Percentiles rank a stretch among this genome's conserved stretches.
phyloP scores from a whole-genome alignment of 2,113 vertebrate genomes.

The Accipiter cooperii region DNA sequence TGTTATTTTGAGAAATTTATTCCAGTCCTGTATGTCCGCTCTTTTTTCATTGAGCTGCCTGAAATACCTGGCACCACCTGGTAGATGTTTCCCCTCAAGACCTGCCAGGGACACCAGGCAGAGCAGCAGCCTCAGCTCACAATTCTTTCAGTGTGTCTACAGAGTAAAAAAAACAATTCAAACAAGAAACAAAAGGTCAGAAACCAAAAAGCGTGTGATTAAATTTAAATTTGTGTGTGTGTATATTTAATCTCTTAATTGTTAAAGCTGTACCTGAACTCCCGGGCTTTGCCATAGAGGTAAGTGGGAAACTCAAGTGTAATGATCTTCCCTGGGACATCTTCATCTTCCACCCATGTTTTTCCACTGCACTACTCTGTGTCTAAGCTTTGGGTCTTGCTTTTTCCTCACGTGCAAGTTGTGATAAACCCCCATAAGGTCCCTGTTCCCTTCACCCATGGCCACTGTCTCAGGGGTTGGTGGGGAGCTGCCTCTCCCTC shows the following conservation, averaged over 20 bases:
- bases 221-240: no score
- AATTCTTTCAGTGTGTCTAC: not conserved
- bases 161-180: not conserved
- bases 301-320: not conserved
- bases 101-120: not conserved
- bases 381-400: not conserved
- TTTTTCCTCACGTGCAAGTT: fast-evolving
- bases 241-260: not conserved
- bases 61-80: not conserved
- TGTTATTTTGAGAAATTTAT: not conserved
- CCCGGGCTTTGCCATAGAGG: not conserved
- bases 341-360: not conserved
- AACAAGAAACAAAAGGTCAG: not conserved
- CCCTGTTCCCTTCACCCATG: not conserved
- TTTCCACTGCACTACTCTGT: not conserved
- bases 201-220: not conserved
- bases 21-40: not conserved
- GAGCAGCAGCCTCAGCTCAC: not conserved
- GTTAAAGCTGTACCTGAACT: not conserved
- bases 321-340: not conserved
- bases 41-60: not conserved
- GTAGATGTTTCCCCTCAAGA: not conserved
- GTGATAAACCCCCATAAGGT: not conserved
- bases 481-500: not conserved
- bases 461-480: not conserved